Base-by-base conservation (phyloP, 2,113 vertebrate species). In the Oncorhynchus masou region DNA sequence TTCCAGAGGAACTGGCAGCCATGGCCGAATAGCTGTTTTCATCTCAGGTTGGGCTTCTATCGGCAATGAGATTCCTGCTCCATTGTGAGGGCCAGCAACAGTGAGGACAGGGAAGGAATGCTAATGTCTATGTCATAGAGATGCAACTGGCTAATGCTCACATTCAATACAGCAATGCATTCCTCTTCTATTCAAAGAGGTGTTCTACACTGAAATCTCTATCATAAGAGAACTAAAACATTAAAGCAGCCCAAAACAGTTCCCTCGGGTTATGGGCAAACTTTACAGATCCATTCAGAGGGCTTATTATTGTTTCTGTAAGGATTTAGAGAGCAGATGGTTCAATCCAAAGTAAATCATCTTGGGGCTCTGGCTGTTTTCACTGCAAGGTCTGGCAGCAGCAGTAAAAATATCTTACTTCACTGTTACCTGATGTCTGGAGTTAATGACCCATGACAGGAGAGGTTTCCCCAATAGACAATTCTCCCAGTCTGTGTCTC, bases 281-380 rank as follows among this genome's bases (percentile, higher is more conserved):
- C 57, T 59, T 39, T 25, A 59, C 54, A 12, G n/a, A 27, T 76
- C 68, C 27, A 20, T 22, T 65, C 20, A 25, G 16, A 51, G 16
- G 19, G 20, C 22, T 71, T 66, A 71, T 4, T 25, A 24, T 48
- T 75, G 71, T 81, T 79, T 85, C 20, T 59, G n/a, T 12, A 81
- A 78, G 74, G 74, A 60, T 62, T 79, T 68, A 45, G 22, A 25
- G 20, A 70, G 60, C 66, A 64, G 70, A 71, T 39, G 73, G 74
- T 39, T 60, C 34, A 71, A n/a, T 71, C 68, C 77, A 73, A 76
- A 34, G 45, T 48, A 84, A 79, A 83, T 25, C 79, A 45, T 29
- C 68, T 29, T 49, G 4, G 24, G 66, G 60, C 20, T 70, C 79
- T 54, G 69, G 24, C 65, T 54, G 67, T 71, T 85, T 86, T 71